phyloP scores from a whole-genome alignment of 2,113 vertebrate species.

The Nerophis ophidion region DNA sequence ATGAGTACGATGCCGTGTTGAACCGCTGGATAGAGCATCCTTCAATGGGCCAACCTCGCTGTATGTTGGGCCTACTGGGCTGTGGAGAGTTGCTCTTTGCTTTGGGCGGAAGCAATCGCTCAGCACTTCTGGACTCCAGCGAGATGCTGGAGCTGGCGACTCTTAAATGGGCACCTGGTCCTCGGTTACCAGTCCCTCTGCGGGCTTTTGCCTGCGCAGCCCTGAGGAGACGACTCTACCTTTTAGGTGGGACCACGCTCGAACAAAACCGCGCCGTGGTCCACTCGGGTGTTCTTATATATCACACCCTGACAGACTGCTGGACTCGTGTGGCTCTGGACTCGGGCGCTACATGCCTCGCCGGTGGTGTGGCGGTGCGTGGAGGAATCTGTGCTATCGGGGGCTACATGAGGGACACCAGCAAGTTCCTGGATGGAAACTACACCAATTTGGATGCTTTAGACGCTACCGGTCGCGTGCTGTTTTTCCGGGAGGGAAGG shows the following conservation, averaged over 20 bases:
- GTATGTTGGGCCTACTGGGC: constrained; percentile 74
- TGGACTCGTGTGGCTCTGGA: constrained; percentile 75
- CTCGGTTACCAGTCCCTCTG: constrained; percentile 51
- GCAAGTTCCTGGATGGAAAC: constrained; percentile 72
- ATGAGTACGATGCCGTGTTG: constrained; percentile 73
- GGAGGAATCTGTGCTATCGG: constrained; percentile 78
- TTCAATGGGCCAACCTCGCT: constrained; percentile 66
- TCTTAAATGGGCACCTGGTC: constrained; percentile 43
- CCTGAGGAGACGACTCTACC: constrained; percentile 70
- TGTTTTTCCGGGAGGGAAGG: constrained; percentile 74
- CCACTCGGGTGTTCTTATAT: constrained; percentile 77
- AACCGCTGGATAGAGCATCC: constrained; percentile 73
- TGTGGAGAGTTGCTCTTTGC: constrained; percentile 72
- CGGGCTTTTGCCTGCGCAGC: constrained; percentile 70
- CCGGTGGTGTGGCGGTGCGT: constrained; percentile 74
- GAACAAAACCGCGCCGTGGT: constrained; percentile 74
- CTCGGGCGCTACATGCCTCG: constrained; percentile 73
- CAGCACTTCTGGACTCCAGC: constrained; percentile 64
- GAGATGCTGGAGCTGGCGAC: constrained; percentile 63
- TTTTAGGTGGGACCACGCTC: constrained; percentile 75
- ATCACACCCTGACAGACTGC: constrained; percentile 69
- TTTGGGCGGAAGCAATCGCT: constrained; percentile 74
- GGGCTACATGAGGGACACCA: constrained; percentile 74
- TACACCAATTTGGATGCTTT: constrained; percentile 71
- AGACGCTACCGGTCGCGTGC: constrained; percentile 74